Base-by-base conservation (phyloP, 2,797 vertebrate genomes). In the Clarias platycephalus region DNA sequence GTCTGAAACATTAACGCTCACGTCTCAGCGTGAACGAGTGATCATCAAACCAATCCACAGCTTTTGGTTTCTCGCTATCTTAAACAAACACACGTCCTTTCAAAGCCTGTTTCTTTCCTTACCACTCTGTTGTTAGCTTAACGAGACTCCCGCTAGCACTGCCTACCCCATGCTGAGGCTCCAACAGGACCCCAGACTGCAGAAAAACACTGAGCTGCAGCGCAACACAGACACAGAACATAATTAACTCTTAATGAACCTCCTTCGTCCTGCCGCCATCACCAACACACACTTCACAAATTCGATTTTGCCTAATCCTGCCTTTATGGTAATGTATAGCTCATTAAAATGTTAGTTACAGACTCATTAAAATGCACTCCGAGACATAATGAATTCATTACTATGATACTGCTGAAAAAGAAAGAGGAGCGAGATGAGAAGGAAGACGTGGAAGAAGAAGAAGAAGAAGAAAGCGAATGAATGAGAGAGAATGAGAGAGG, bases 311-410 rank as follows among this genome's bases (percentile, higher is more conserved):
- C 90, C 92, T 96, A 96, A 97, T 96, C 95, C 95, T 92, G 93
- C 91, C 93, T 96, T 97, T 96, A 96, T 96, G 95, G 94, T 97
- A 97, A 97, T 97, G 93, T 94, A 93, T 94, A 96, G 95, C 95
- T 97, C 96, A 97, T 97, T 97, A 97, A 97, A 97, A 95, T 95
- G 94, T 97, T 96, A 95, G 95, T 97, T 97, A 97, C 96, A 95
- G 97, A 96, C 93, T 97, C 96, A 96, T 96, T 97, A 97, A 97
- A 96, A 97, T 96, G 93, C 94, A 96, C 93, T 95, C 94, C 93
- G 94, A 96, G 94, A 95, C 93, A 95, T 96, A 97, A 97, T 95
- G 96, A 94, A 95, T 97, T 97, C 96, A 97, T 98, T 97, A 96
- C 92, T 92, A 93, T 95, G 96, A 96, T 95, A 96, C 75, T 89